These are phyloP conservation scores for Drosophila flavopinicola DNA, from an alignment of 2,888 invertebrate species.

Conservation along the genomic window DNA sequence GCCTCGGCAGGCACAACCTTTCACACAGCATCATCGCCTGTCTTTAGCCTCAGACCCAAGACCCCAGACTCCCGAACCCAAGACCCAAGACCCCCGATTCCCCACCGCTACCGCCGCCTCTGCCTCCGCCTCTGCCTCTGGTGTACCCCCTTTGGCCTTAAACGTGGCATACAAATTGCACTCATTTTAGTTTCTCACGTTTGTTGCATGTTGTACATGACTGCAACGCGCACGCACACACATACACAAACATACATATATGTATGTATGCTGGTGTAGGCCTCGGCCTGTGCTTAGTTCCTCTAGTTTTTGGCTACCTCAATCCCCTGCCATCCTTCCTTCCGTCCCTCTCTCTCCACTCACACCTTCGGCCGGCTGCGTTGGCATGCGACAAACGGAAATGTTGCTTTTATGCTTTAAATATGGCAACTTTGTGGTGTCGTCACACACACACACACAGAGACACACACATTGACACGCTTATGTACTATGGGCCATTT, in stretches of 20 bases:
- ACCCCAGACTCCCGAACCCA: no score
- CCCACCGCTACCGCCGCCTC: no score
- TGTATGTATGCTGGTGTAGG: conserved; percentile 44
- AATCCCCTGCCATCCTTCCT: not conserved
- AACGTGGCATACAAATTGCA: conserved; percentile 80
- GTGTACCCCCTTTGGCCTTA: conserved; percentile 38
- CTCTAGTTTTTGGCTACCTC: conserved; percentile 19
- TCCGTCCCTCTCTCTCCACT: not conserved
- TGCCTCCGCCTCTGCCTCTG: conserved; percentile 11
- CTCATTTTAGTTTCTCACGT: conserved; percentile 82
- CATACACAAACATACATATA: conserved; percentile 7
- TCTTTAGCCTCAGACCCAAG: conserved; percentile 15
- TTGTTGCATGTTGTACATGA: conserved; percentile 76
- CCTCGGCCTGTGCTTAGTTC: conserved; percentile 61
- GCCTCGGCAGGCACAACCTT: conserved; percentile 13
- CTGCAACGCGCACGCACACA: conserved; percentile 76
- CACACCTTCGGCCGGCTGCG: conserved; percentile 29
- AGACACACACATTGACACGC: conserved; percentile 21
- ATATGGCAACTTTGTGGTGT: conserved; percentile 79
- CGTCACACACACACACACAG: conserved; percentile 48
- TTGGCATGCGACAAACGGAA: conserved; percentile 78
- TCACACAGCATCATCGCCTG: conserved; percentile 4
- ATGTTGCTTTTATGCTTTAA: conserved; percentile 81
- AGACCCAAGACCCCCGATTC: no score
- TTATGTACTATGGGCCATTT: conserved; percentile 10